phyloP scores from a whole-genome alignment of 2,888 invertebrate species.

The Tenthredo notha region DNA sequence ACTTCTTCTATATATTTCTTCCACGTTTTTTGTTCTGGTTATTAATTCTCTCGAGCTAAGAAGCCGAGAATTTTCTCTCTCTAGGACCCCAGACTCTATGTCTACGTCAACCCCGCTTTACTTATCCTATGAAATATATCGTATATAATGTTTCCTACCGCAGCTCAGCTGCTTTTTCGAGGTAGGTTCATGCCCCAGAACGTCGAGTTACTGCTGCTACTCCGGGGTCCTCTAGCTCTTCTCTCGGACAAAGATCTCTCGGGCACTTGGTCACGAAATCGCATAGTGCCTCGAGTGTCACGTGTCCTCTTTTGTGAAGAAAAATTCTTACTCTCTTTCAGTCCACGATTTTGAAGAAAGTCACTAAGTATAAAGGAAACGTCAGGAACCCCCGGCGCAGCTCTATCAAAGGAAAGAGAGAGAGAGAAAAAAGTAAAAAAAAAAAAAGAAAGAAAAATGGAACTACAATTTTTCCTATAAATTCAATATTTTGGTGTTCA shows the following conservation, averaged over 20 bases:
- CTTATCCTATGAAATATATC: constrained; percentile 35
- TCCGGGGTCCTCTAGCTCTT: neutral
- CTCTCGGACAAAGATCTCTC: constrained; percentile 36
- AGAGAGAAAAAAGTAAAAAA: neutral
- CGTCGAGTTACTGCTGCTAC: neutral
- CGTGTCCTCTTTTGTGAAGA: neutral
- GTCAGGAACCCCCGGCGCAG: neutral
- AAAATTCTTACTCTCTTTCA: neutral
- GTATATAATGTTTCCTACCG: constrained; percentile 28
- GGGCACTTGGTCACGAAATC: constrained; percentile 47
- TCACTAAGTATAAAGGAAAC: neutral
- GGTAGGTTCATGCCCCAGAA: constrained; percentile 23
- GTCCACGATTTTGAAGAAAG: neutral
- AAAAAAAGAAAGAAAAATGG: neutral
- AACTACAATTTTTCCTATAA: neutral
- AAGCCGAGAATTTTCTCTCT: constrained; percentile 2
- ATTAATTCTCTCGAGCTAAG: constrained; percentile 14
- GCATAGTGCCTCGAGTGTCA: constrained; percentile 33
- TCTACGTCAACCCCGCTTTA: neutral
- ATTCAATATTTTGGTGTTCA: neutral
- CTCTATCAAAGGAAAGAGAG: neutral
- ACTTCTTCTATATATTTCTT: neutral
- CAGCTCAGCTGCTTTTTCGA: constrained; percentile 1
- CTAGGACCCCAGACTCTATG: neutral
- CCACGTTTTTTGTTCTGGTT: neutral